These are phyloP conservation scores for Metellina segmentata DNA, from an alignment of 2,888 invertebrate species.

Conservation along the genomic window DNA sequence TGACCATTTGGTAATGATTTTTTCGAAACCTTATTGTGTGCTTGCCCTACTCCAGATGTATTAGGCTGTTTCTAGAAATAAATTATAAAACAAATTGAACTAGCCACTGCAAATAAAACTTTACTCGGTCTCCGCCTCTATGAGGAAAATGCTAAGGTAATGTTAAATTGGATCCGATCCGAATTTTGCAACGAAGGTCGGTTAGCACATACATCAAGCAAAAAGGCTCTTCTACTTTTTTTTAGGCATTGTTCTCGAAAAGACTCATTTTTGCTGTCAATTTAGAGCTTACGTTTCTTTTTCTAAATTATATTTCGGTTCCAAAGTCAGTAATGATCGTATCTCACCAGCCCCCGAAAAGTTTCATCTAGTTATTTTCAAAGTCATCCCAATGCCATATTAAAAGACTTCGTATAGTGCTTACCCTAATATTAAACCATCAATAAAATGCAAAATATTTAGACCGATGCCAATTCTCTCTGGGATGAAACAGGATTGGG, in stretches of 20 bases:
- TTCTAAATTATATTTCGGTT: no score
- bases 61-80: neutral
- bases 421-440: no score
- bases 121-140: neutral
- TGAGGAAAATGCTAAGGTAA: neutral
- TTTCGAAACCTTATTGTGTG: neutral
- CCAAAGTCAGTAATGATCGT: no score
- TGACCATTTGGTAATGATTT: neutral
- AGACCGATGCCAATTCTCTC: no score
- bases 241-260: neutral
- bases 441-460: no score
- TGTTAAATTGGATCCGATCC: neutral
- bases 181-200: neutral
- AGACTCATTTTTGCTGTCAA: neutral
- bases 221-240: neutral
- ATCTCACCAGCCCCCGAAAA: no score
- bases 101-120: neutral
- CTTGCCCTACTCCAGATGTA: neutral
- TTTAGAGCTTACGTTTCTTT: no score
- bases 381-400: no score
- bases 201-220: neutral
- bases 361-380: no score
- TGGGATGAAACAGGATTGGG: no score
- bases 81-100: conserved; percentile 1
- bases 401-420: no score